phyloP scores from a whole-genome alignment of 2,797 vertebrate species.

The Petrocephalus sullivani region DNA sequence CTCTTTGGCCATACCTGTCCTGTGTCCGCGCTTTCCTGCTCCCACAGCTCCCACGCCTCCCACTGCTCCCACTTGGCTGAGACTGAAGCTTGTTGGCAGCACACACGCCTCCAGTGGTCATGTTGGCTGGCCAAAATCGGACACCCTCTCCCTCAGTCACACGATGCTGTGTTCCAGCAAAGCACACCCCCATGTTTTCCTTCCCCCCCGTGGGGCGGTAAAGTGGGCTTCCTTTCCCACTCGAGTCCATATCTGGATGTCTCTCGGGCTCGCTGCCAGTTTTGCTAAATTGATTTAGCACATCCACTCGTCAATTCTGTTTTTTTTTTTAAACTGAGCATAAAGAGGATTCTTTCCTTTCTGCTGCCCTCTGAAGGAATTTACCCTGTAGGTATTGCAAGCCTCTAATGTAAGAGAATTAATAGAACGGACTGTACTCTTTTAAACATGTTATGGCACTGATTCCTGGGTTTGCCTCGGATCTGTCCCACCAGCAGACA shows the following conservation, averaged over 20 bases:
- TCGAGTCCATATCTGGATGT: constrained; percentile 18
- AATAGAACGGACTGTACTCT: constrained; percentile 42
- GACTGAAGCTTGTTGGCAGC: constrained; percentile 1
- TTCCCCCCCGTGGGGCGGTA: background rate
- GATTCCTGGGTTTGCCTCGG: background rate
- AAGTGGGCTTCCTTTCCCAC: constrained; percentile 24
- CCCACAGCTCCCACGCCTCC: background rate
- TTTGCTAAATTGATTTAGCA: constrained; percentile 51
- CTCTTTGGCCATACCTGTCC: background rate
- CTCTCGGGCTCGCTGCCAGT: constrained; percentile 23
- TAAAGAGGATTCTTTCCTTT: constrained; percentile 41
- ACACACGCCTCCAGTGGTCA: constrained; percentile 6
- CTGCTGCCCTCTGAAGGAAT: constrained; percentile 41
- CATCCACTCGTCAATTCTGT: constrained; percentile 43
- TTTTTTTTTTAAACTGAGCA: constrained; percentile 26
- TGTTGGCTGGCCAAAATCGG: constrained; percentile 1
- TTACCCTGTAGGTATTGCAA: constrained; percentile 54
- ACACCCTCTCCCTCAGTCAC: background rate
- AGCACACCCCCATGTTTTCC: background rate
- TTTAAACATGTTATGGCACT: constrained; percentile 26
- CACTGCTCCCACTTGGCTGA: background rate
- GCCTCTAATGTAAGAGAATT: constrained; percentile 53
- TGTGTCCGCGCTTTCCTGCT: background rate
- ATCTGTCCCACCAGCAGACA: background rate
- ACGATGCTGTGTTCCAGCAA: background rate